A percentile compares a stretch with the other conserved stretches of the same genome.
phyloP scores from a whole-genome alignment of 2,888 invertebrate species.

The Lycia hirtaria region DNA sequence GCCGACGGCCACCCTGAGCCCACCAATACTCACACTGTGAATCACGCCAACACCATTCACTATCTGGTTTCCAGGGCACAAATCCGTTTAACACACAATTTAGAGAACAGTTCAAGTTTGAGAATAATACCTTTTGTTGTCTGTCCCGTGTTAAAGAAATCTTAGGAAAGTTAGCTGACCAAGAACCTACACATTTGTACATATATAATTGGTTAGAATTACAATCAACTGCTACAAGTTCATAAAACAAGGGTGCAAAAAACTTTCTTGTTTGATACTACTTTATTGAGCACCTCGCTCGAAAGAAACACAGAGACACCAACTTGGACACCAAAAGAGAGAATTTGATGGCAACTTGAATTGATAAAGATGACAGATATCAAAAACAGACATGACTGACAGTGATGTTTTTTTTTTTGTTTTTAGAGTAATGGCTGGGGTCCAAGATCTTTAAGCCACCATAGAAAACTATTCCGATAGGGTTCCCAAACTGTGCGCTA shows the following conservation, averaged over 20 bases:
- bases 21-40: slow-evolving; percentile 1
- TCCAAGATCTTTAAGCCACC: no score
- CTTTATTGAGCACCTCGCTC: not conserved
- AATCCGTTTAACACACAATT: not conserved
- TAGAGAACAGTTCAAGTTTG: not conserved
- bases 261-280: not conserved
- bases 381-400: no score
- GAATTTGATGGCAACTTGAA: no score
- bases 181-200: not conserved
- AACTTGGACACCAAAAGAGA: no score
- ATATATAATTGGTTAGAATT: not conserved
- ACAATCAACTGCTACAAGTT: not conserved
- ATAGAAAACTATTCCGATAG: no score
- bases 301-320: not conserved
- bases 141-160: not conserved
- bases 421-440: no score
- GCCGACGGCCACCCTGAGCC: no score
- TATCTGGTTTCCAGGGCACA: not conserved
- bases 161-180: not conserved
- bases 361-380: no score
- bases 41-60: not conserved
- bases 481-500: no score
- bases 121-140: not conserved
- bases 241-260: slow-evolving; percentile 6
- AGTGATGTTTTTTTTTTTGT: no score